Evolutionary conservation across 2,888 invertebrate species (phyloP).

Genomic region (Norana najaformis): DNA sequence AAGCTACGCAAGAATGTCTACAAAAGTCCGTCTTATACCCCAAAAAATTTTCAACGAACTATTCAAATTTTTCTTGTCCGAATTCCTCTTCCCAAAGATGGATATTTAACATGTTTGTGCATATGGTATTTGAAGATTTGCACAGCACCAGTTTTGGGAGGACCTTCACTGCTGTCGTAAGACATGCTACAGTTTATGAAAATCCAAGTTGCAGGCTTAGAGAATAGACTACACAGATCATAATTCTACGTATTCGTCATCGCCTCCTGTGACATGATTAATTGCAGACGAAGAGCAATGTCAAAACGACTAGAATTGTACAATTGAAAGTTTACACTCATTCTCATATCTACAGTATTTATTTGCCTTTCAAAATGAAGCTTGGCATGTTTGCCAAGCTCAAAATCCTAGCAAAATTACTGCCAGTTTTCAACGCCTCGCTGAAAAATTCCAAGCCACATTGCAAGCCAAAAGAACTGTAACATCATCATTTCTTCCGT

Average conservation of each 20-base stretch:
- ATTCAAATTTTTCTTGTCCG: not conserved
- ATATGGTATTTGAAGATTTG: not conserved
- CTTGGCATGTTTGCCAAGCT: too few relatives aligned
- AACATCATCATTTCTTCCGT: not conserved
- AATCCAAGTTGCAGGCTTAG: conserved; percentile 5
- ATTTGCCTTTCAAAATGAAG: not conserved
- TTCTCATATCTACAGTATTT: not conserved
- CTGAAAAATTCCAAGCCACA: not conserved
- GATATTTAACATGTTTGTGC: too few relatives aligned
- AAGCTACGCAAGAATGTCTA: not conserved
- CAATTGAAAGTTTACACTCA: not conserved
- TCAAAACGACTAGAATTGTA: conserved; percentile 13
- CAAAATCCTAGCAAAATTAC: not conserved
- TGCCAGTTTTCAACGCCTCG: not conserved
- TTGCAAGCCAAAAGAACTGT: not conserved
- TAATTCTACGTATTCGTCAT: not conserved
- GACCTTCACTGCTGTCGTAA: not conserved
- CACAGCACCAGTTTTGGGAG: not conserved
- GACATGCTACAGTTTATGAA: not conserved
- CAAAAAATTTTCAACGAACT: not conserved
- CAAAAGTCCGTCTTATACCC: not conserved
- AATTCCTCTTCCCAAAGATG: too few relatives aligned
- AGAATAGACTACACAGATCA: not conserved
- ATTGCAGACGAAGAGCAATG: conserved; percentile 13
- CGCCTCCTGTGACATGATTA: not conserved